Conservation (phyloP, 2,113 vertebrate species). For the Monopterus albus region DNA sequence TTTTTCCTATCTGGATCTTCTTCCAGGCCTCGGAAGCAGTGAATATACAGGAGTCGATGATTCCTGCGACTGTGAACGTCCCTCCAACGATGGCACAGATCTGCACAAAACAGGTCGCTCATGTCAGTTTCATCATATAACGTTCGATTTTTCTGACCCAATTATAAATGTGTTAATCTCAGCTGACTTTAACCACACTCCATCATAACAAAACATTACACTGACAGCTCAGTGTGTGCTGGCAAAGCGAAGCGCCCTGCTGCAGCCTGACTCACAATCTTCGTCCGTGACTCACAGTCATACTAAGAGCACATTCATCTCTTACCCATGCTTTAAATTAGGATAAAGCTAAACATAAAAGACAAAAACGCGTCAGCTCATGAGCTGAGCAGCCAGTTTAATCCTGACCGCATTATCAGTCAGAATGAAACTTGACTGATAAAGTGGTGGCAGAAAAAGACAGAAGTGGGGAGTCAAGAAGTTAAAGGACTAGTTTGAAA, state of each 20-base stretch:
- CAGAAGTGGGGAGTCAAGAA: not conserved
- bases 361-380: constrained; percentile 40
- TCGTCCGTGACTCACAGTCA: constrained; percentile 61
- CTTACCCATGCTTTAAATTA: constrained; percentile 42
- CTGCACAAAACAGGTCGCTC: constrained; percentile 73
- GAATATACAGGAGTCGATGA: constrained; percentile 98
- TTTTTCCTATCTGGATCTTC: constrained; percentile 98
- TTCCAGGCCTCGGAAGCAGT: constrained; percentile 99
- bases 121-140: not conserved
- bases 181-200: constrained; percentile 1
- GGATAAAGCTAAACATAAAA: constrained; percentile 39
- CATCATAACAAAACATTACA: constrained; percentile 19
- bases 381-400: constrained; percentile 30
- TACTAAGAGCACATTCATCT: constrained; percentile 56
- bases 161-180: constrained; percentile 4
- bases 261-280: constrained; percentile 53
- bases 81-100: constrained; percentile 98
- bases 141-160: not conserved
- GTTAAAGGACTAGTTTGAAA: not conserved
- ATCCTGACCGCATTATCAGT: constrained; percentile 33
- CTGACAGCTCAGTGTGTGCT: constrained; percentile 2
- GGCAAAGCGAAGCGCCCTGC: constrained; percentile 10
- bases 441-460: not conserved
- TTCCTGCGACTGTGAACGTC: constrained; percentile 97
- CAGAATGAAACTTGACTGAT: constrained; percentile 39